Evolutionary conservation across 2,113 vertebrate genomes (phyloP).

Genomic region (Echinops telfairi): DNA sequence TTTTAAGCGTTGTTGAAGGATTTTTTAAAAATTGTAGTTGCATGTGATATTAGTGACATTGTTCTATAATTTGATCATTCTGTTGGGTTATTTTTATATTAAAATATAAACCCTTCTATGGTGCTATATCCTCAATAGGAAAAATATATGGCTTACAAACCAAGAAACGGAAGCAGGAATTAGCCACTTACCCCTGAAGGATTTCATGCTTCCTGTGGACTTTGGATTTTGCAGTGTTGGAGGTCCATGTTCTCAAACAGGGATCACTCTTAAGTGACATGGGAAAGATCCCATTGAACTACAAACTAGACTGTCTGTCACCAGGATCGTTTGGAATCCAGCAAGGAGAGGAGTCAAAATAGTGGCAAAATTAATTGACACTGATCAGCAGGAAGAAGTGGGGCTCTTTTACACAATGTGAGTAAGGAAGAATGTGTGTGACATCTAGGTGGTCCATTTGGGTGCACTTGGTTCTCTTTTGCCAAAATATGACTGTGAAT

Average conservation of each 20-base stretch:
- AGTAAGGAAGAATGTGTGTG: not conserved
- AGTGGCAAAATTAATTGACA: not conserved
- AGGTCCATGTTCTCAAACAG: not conserved
- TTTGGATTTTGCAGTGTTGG: not conserved
- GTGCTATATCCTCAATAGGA: no score
- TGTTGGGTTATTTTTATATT: no score
- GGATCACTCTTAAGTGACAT: not conserved
- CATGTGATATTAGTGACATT: no score
- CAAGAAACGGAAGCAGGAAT: not conserved
- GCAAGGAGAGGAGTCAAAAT: constrained; percentile 20
- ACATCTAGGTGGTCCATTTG: not conserved
- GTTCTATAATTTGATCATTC: no score
- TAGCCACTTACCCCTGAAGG: not conserved
- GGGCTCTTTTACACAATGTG: not conserved
- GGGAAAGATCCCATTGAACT: constrained; percentile 15
- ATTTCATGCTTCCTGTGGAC: not conserved
- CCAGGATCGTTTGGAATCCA: not conserved
- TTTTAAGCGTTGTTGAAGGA: no score
- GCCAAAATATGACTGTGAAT: not conserved
- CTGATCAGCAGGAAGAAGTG: constrained; percentile 1
- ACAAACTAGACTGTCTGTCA: not conserved
- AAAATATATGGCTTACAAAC: not conserved
- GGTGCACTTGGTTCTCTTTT: not conserved
- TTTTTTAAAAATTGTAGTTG: no score
- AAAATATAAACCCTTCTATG: no score